Conservation (phyloP, 2,113 vertebrate genomes). For the Sylvietta virens region DNA sequence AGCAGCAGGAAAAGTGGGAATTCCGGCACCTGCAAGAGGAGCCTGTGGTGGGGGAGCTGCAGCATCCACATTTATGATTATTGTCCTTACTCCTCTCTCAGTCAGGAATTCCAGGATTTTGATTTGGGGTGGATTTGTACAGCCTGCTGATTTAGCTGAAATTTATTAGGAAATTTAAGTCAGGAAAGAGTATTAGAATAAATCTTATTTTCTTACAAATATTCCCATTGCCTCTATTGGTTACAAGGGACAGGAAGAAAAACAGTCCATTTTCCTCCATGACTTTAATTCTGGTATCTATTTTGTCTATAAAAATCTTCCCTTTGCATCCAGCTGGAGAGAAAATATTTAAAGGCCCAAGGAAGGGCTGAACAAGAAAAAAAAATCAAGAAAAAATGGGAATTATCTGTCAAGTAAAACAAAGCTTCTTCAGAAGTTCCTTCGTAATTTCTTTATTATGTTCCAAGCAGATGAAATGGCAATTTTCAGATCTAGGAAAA, state of each 20-base stretch:
- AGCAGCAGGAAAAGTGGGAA: background rate
- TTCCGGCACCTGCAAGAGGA: background rate
- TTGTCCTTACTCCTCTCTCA: background rate
- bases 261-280: background rate
- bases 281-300: background rate
- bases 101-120: background rate
- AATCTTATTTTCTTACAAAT: background rate
- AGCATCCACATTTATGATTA: background rate
- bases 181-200: background rate
- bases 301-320: background rate
- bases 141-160: background rate
- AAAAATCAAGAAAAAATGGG: background rate
- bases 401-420: background rate
- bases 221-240: background rate
- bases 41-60: background rate
- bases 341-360: background rate
- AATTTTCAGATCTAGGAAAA: conserved; percentile 70
- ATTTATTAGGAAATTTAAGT: background rate
- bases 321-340: background rate
- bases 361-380: background rate
- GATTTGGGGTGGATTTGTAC: background rate
- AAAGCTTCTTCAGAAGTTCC: background rate
- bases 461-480: conserved; percentile 31
- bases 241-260: background rate
- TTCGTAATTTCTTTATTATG: conserved; percentile 62